A percentile compares a stretch with the other conserved stretches of the same genome.
Conservation (phyloP, 2,113 vertebrate genomes). For the Microtus montanus region DNA sequence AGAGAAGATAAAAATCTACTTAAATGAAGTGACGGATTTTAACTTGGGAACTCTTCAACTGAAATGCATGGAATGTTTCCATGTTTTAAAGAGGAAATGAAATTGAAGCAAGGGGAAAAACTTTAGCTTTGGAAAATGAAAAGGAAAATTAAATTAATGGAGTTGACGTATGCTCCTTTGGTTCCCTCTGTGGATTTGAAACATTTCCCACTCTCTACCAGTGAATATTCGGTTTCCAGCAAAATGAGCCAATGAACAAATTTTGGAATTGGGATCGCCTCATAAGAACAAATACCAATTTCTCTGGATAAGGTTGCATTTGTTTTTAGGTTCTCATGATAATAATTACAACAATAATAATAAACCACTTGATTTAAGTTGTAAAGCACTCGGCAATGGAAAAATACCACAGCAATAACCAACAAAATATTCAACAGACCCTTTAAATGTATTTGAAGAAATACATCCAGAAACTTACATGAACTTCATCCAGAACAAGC, state of each 20-base stretch:
- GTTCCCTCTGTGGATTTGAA: background rate
- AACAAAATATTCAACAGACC: background rate
- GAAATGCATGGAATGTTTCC: background rate
- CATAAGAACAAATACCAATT: background rate
- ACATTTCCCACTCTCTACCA: background rate
- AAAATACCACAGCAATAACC: background rate
- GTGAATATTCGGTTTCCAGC: background rate
- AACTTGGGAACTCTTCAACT: background rate
- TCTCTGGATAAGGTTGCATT: background rate
- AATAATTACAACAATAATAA: background rate
- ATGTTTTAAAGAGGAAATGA: background rate
- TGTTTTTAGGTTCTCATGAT: background rate
- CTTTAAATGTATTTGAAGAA: background rate
- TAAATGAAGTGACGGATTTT: background rate
- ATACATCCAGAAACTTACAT: background rate
- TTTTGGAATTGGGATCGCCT: background rate
- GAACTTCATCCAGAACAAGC: too few relatives aligned
- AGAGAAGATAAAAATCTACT: background rate
- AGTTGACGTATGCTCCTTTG: background rate
- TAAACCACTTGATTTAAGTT: background rate
- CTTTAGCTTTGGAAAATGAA: background rate
- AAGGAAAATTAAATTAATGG: background rate
- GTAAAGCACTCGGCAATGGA: background rate
- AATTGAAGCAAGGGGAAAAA: background rate
- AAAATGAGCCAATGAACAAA: background rate